Percentiles rank a stretch among this genome's conserved stretches.
These are phyloP conservation scores for Brotula barbata DNA, from an alignment of 2,797 vertebrate genomes.

Conservation along the genomic window DNA sequence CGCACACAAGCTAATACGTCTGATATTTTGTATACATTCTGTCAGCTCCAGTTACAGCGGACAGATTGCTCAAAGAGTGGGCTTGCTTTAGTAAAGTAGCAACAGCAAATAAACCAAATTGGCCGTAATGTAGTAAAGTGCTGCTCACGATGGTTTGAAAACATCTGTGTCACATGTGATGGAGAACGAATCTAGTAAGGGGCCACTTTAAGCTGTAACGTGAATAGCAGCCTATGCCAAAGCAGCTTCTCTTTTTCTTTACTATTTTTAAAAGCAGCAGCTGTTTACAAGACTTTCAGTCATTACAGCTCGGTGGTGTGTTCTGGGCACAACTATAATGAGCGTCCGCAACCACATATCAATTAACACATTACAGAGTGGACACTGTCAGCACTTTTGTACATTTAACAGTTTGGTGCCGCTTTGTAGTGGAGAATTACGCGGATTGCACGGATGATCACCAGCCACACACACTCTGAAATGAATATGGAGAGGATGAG, in stretches of 20 bases:
- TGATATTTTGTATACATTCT: too few relatives aligned
- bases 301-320: not conserved
- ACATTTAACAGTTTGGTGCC: conserved; percentile 68
- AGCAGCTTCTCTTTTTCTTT: not conserved
- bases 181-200: not conserved
- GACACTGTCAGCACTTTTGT: conserved; percentile 58
- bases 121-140: too few relatives aligned
- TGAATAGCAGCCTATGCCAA: not conserved
- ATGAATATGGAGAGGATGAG: conserved; percentile 47
- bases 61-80: too few relatives aligned
- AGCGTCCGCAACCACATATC: conserved; percentile 51
- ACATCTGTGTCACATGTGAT: not conserved
- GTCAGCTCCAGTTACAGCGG: too few relatives aligned
- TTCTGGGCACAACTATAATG: conserved; percentile 7
- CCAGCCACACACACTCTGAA: conserved; percentile 44
- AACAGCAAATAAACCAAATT: too few relatives aligned
- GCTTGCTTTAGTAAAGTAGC: too few relatives aligned
- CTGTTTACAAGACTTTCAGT: conserved; percentile 26
- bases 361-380: conserved; percentile 65
- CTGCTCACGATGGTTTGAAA: not conserved
- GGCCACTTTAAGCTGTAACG: not conserved
- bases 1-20: too few relatives aligned
- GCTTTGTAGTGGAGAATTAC: conserved; percentile 32
- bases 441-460: conserved; percentile 61
- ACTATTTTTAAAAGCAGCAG: conserved; percentile 5